Evolutionary conservation across 2,888 invertebrate species (phyloP).

Genomic region (Tenthredo mesomela): DNA sequence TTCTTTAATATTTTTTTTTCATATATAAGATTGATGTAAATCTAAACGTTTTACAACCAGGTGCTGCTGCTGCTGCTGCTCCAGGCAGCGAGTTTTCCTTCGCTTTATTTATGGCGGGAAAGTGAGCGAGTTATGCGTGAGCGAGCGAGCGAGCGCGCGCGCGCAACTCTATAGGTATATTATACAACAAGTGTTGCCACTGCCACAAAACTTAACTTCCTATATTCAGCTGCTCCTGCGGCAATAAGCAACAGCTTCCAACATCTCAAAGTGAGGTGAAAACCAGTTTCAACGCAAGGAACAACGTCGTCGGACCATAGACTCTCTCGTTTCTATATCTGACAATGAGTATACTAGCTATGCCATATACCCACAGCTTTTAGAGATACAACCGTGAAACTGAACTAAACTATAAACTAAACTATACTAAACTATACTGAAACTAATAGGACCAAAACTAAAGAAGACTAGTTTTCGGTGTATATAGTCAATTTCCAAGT

Average conservation of each 20-base stretch:
- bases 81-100: background rate
- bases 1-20: background rate
- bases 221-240: constrained; percentile 15
- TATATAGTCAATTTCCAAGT: background rate
- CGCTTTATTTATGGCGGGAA: constrained; percentile 29
- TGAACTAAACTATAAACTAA: constrained; percentile 7
- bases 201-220: constrained; percentile 44
- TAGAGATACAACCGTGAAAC: constrained; percentile 22
- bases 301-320: constrained; percentile 32
- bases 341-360: constrained; percentile 15
- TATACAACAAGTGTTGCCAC: constrained; percentile 47
- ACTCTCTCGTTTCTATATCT: constrained; percentile 14
- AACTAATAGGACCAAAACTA: constrained; percentile 1
- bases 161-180: constrained; percentile 23
- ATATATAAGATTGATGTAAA: too few species aligned
- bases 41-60: background rate
- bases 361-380: background rate
- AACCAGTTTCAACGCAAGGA: constrained; percentile 49
- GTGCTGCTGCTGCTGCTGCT: background rate
- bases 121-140: background rate
- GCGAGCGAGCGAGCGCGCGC: too few species aligned
- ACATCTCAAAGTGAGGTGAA: constrained; percentile 41
- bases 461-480: constrained; percentile 14
- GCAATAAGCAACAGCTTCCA: background rate
- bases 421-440: background rate